Evolutionary conservation across 2,113 vertebrate species (phyloP), one percentile per base, ranked within the genome.

Genomic region (Pseudorhombus dupliciocellatus): DNA sequence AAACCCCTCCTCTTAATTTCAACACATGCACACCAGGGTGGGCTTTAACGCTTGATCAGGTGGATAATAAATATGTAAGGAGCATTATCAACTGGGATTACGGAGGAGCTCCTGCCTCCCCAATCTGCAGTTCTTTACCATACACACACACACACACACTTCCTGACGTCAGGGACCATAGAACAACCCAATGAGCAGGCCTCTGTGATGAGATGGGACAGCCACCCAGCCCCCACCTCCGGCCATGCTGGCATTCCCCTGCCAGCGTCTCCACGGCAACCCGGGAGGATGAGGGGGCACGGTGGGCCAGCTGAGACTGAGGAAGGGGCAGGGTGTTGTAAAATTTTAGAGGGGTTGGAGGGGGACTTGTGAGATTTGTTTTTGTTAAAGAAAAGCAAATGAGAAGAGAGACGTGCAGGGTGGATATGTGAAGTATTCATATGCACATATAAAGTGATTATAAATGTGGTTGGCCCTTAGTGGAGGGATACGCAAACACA

Each of bases 221-320:
- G 65, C 70, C 56, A 52, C 84, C 88, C 86, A 76, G 57, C 84
- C 87, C 84, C 83, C 81, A 42, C 69, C 26, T 54, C 67, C 1
- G 24, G 75, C 64, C 70, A 73, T 1, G 46, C 69, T 79, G 71
- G 65, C 80, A 81, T 59, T 61, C 48, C 69, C 81, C 61, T 5
- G 70, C 79, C 69, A 42, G 52, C 48, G 44, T 82, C 67, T 75
- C 77, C 80, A 80, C 2, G 42, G 79, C 70, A 88, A 88, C 80
- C 52, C 15, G 14, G 20, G 28, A 79, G 44, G 76, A 77, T 48
- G 54, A 58, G 18, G 11, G 70, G 57, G 51, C 37, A 66, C 74
- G 71, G 21, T 51, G 12, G 73, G 73, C 61, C 37, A 71, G 70
- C 67, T 71, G 65, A 73, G 66, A 40, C 57, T 15, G 4, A 61